Evolutionary conservation across 2,888 invertebrate species (phyloP).

Genomic region (Scelioninae gen. 2): DNA sequence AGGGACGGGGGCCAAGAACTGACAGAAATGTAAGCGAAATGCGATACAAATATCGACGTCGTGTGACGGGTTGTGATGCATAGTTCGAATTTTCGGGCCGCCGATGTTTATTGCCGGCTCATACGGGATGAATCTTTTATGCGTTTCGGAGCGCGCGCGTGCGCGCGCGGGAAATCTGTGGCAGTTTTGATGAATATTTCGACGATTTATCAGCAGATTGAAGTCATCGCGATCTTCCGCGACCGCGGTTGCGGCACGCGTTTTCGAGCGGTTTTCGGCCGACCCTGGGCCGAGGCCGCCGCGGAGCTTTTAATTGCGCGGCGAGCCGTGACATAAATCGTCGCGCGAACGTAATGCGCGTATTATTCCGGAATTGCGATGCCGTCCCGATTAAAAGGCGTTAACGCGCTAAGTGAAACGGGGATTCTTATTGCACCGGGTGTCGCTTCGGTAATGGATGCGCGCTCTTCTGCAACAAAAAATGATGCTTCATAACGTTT

Average conservation of each 20-base stretch:
- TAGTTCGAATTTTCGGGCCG: constrained; percentile 63
- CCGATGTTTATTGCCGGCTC: constrained; percentile 63
- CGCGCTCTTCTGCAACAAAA: constrained; percentile 9
- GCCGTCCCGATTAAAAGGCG: constrained; percentile 40
- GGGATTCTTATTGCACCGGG: constrained; percentile 28
- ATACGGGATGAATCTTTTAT: constrained; percentile 62
- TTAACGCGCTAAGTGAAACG: constrained; percentile 29
- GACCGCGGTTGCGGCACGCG: neutral
- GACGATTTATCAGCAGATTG: constrained; percentile 65
- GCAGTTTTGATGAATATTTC: constrained; percentile 52
- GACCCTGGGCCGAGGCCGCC: constrained; percentile 4
- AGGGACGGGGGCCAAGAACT: constrained; percentile 36
- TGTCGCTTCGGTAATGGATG: constrained; percentile 21
- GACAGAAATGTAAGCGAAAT: constrained; percentile 61
- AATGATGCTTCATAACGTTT: constrained; percentile 20
- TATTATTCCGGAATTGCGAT: constrained; percentile 38
- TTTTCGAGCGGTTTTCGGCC: constrained; percentile 19
- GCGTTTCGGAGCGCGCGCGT: constrained; percentile 27
- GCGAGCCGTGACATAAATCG: constrained; percentile 28
- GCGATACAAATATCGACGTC: constrained; percentile 62
- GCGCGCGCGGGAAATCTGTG: constrained; percentile 40
- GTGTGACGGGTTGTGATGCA: constrained; percentile 65
- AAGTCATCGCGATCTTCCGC: constrained; percentile 57
- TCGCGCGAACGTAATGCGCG: constrained; percentile 16
- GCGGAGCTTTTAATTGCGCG: constrained; percentile 36